Conservation (phyloP, 2,888 invertebrate species). For the Omphaloscelis lunosa region DNA sequence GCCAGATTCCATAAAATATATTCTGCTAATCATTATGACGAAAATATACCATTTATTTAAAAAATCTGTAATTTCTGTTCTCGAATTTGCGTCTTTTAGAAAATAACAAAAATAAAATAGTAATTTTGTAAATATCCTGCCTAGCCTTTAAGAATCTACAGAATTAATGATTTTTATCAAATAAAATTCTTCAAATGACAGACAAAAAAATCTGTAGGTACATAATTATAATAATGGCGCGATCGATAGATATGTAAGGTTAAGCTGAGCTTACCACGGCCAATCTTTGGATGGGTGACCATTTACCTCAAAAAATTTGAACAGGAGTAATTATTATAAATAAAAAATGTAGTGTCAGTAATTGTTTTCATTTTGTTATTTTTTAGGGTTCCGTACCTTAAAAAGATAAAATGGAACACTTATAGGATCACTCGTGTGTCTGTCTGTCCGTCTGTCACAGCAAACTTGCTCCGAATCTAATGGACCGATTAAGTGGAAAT, state of each 20-base stretch:
- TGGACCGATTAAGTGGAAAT: too few relatives aligned
- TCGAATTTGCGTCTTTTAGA: not conserved
- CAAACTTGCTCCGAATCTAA: too few relatives aligned
- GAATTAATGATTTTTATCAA: not conserved
- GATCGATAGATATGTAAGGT: slow-evolving; percentile 11
- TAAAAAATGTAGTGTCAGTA: too few relatives aligned
- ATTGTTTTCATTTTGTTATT: too few relatives aligned
- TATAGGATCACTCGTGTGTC: too few relatives aligned
- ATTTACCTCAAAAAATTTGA: not conserved
- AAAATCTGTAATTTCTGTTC: not conserved
- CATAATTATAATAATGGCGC: not conserved
- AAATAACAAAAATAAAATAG: not conserved
- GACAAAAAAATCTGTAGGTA: too few relatives aligned
- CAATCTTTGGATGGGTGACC: slow-evolving; percentile 9
- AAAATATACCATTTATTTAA: not conserved
- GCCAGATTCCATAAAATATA: slow-evolving; percentile 75
- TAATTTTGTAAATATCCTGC: not conserved
- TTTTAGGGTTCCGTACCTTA: too few relatives aligned
- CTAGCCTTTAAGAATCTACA: not conserved
- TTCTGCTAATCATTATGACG: slow-evolving; percentile 62
- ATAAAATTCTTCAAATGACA: not conserved
- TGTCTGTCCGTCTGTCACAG: too few relatives aligned
- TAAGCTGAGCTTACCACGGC: not conserved
- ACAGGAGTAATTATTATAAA: not conserved
- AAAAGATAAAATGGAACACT: too few relatives aligned